A percentile compares a stretch with the other conserved stretches of the same genome.
Conservation (phyloP, 2,113 vertebrate genomes). For the Gnathochromis pfefferi region DNA sequence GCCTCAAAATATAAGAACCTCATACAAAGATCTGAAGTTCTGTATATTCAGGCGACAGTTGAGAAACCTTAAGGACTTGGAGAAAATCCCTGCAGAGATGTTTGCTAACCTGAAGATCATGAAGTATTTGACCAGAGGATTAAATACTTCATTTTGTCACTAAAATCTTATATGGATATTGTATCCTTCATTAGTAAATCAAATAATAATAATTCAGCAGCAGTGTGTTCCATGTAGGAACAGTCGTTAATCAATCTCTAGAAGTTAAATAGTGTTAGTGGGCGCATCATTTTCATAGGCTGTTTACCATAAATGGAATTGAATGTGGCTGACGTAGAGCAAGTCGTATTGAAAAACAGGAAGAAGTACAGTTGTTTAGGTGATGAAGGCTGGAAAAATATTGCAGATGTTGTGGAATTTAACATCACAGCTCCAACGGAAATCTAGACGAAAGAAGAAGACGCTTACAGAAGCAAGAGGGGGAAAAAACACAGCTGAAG, state of each 20-base stretch:
- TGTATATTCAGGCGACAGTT: background rate
- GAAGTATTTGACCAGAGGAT: background rate
- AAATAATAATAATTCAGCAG: background rate
- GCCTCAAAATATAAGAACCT: background rate
- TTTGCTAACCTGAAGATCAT: background rate
- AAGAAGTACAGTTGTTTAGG: background rate
- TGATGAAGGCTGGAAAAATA: background rate
- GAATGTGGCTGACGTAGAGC: background rate
- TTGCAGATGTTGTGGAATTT: background rate
- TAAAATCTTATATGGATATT: background rate
- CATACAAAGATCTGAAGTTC: background rate
- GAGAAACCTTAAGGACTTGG: background rate
- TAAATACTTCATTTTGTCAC: background rate
- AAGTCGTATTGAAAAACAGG: background rate
- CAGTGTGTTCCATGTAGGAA: background rate
- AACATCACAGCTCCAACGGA: background rate
- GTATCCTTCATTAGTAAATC: background rate
- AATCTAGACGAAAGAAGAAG: background rate
- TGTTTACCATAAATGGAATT: conserved; percentile 5
- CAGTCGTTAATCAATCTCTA: too few species aligned
- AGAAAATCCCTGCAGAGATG: background rate
- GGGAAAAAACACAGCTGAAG: conserved; percentile 19
- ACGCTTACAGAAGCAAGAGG: background rate
- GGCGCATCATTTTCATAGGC: background rate
- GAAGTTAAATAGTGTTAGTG: background rate